A percentile compares a stretch with the other conserved stretches of the same genome.
phyloP scores from a whole-genome alignment of 2,888 invertebrate genomes.

The Romanomermis culicivorax region DNA sequence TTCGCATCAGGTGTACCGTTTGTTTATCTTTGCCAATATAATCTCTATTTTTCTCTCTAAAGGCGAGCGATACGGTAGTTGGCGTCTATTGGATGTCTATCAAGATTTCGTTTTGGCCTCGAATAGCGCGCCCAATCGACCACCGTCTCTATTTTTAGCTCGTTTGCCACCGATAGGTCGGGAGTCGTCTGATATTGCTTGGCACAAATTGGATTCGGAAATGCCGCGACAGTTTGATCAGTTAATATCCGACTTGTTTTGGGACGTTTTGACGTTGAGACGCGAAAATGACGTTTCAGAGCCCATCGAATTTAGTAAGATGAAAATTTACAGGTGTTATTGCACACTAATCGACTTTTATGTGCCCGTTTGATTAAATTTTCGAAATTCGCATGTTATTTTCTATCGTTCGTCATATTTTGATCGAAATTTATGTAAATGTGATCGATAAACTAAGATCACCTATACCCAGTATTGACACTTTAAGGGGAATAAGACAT shows the following conservation, averaged over 20 bases:
- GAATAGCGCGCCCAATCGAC: slow-evolving; percentile 19
- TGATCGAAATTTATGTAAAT: too few relatives aligned
- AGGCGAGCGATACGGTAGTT: slow-evolving; percentile 10
- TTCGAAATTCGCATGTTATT: too few relatives aligned
- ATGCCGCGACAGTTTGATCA: neutral
- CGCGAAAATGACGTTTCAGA: neutral
- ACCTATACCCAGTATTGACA: too few relatives aligned
- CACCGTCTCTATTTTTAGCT: slow-evolving; percentile 17
- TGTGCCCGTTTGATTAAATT: too few relatives aligned
- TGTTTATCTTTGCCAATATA: too few relatives aligned
- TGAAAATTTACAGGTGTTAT: too few relatives aligned
- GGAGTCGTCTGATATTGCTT: neutral
- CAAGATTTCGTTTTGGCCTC: slow-evolving; percentile 17
- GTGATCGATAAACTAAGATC: too few relatives aligned
- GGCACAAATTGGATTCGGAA: neutral
- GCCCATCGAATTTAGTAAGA: neutral
- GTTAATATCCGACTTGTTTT: neutral
- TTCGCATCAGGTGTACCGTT: too few relatives aligned
- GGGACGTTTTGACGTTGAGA: slow-evolving; percentile 1
- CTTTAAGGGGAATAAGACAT: too few relatives aligned
- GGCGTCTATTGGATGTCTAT: slow-evolving; percentile 19
- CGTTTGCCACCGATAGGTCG: slow-evolving; percentile 12
- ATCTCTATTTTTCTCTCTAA: too few relatives aligned
- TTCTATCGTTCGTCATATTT: too few relatives aligned
- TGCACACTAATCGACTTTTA: too few relatives aligned